Evolutionary conservation across 2,888 invertebrate genomes (phyloP).

Genomic region (Mimas tiliae): DNA sequence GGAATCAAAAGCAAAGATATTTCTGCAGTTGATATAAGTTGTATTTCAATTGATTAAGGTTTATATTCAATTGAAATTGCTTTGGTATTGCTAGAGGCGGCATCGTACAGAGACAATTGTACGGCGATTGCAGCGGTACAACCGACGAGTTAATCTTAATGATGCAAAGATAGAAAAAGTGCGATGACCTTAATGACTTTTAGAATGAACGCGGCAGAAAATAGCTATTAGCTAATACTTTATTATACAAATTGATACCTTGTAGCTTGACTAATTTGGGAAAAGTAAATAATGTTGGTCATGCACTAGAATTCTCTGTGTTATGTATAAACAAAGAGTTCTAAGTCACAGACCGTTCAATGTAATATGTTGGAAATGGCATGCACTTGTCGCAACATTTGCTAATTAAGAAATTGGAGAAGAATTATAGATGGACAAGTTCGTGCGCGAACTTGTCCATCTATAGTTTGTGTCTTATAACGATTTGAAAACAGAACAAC

Average conservation of each 20-base stretch:
- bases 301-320: too few relatives aligned
- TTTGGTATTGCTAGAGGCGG: neutral
- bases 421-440: too few relatives aligned
- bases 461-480: too few relatives aligned
- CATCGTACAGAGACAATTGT: slow-evolving; percentile 21
- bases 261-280: too few relatives aligned
- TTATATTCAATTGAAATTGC: neutral
- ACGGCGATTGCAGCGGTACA: slow-evolving; percentile 22
- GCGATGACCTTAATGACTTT: slow-evolving; percentile 24
- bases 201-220: neutral
- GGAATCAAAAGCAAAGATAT: neutral
- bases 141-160: slow-evolving; percentile 26
- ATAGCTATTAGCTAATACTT: slow-evolving; percentile 3
- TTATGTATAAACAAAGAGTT: too few relatives aligned
- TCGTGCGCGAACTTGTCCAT: too few relatives aligned
- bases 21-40: neutral
- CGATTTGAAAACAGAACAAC: too few relatives aligned
- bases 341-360: too few relatives aligned
- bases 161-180: slow-evolving; percentile 22
- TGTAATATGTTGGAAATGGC: too few relatives aligned
- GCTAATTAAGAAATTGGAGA: too few relatives aligned
- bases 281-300: neutral
- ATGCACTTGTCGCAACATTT: too few relatives aligned
- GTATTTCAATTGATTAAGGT: neutral
- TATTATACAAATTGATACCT: neutral